These are phyloP conservation scores for Bufo bufo DNA, from an alignment of 2,113 vertebrate species.

Conservation along the genomic window DNA sequence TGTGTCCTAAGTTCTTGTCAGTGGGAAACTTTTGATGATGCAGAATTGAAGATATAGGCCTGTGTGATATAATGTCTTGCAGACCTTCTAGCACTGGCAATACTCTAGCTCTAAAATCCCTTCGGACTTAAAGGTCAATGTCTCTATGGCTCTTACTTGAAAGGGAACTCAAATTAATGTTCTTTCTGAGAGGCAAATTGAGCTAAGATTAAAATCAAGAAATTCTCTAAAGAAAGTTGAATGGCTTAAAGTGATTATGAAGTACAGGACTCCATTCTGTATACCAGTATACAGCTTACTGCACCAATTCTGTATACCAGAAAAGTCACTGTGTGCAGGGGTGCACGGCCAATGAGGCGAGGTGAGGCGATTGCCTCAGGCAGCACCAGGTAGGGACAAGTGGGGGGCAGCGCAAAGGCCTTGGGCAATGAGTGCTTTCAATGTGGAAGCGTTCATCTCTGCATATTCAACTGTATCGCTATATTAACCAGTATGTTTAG, in stretches of 20 bases:
- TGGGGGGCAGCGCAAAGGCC: no score
- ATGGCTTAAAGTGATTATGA: conserved; percentile 27
- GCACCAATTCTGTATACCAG: not conserved
- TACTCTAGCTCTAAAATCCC: conserved; percentile 7
- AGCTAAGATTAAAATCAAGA: conserved; percentile 17
- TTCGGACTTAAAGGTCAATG: not conserved
- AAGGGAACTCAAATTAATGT: conserved; percentile 28
- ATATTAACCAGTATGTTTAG: no score
- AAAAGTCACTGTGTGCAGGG: not conserved
- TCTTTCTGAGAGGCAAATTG: conserved; percentile 13
- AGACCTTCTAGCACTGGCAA: not conserved
- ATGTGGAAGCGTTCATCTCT: no score
- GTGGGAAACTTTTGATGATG: conserved; percentile 7
- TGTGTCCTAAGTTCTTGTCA: not conserved
- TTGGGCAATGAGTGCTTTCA: no score
- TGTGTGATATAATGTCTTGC: not conserved
- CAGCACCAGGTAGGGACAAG: no score
- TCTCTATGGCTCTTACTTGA: conserved; percentile 20
- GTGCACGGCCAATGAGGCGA: no score
- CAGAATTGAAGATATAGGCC: not conserved
- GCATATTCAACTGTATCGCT: no score
- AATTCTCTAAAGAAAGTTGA: not conserved
- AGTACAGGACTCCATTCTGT: not conserved
- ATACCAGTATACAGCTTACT: not conserved
- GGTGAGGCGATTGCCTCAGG: no score